Base-by-base conservation (phyloP, 1,140 invertebrate genomes). In the Leptoteleia sp. region DNA sequence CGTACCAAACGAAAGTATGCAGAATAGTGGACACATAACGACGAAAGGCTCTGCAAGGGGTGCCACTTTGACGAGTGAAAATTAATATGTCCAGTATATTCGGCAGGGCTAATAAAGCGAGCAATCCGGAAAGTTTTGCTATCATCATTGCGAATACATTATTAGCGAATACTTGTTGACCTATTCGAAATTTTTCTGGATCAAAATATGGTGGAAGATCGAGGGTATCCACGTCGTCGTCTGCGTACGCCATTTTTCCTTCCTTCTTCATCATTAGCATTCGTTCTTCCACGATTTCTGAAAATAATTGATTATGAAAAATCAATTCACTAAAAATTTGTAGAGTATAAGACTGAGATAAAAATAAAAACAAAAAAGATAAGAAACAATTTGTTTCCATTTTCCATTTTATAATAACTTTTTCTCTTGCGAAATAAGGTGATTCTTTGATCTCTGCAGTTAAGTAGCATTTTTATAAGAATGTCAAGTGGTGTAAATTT, bases 1-100 rank as follows among this genome's bases (percentile, higher is more conserved):
- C 87, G 76, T 95, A 95, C 96, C 96, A 97, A 1, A 91, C 82
- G 1, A 92, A 85, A 11, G 93, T 92, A 78, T 96, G 94, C 1
- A 93, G 86, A 33, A 94, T 82, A 0, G 89, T 89, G 0, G 85
- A 91, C 1, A 94, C 82, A 82, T 97, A 97, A 76, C 96, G 90
- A 35, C 91, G 92, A 84, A 95, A 96, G 0, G 96, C 93, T 0
- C 91, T 91, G 13, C 90, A 90, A 0, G 90, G 83, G 1, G 91
- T 92, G 13, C 91, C 91, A 22, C 94, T 95, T 76, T 93, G 92
- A 13, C 91, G 90, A 0, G 94, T 94, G 15, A 92, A 91, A 15
- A 92, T 89, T 0, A 96, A 87, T 16, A 95, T 91, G 1, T 91
- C 87, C 0, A 95, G 84, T 62, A 95, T 93, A 0, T 92, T 91